Evolutionary conservation across 1,140 invertebrate species (phyloP).

Genomic region (Bombus superbus): DNA sequence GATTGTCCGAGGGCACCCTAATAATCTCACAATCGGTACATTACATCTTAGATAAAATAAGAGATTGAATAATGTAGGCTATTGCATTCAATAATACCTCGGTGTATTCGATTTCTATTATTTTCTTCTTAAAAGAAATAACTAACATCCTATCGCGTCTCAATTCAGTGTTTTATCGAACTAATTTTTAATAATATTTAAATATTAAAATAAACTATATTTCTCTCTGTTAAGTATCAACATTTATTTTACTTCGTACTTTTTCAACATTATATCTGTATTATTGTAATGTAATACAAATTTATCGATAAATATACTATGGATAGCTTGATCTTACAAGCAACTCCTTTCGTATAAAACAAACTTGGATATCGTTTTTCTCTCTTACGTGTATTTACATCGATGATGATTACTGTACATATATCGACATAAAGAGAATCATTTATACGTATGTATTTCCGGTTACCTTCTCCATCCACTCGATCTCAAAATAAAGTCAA

Average conservation of each 20-base stretch:
- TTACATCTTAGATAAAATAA: not conserved
- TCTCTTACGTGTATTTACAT: not conserved
- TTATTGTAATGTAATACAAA: not conserved
- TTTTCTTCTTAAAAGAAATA: not conserved
- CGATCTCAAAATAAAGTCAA: not conserved
- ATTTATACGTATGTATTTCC: not conserved
- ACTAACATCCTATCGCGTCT: not conserved
- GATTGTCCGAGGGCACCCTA: too few relatives aligned
- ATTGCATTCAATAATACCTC: not conserved
- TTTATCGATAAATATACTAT: not conserved
- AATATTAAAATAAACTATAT: slow-evolving; percentile 10
- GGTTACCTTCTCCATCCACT: not conserved
- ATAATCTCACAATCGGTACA: not conserved
- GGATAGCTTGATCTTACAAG: not conserved
- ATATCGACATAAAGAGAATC: not conserved
- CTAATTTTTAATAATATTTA: not conserved
- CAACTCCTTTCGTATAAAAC: not conserved
- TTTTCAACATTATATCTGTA: not conserved
- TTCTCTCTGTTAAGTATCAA: slow-evolving; percentile 3
- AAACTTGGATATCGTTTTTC: not conserved
- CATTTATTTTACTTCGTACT: slow-evolving; percentile 1
- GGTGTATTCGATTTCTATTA: not conserved
- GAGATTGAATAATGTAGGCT: not conserved
- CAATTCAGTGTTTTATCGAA: not conserved
- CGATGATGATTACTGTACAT: not conserved